Evolutionary conservation across 2,888 invertebrate genomes (phyloP).

Genomic region (Cyrtodaria siliqua): DNA sequence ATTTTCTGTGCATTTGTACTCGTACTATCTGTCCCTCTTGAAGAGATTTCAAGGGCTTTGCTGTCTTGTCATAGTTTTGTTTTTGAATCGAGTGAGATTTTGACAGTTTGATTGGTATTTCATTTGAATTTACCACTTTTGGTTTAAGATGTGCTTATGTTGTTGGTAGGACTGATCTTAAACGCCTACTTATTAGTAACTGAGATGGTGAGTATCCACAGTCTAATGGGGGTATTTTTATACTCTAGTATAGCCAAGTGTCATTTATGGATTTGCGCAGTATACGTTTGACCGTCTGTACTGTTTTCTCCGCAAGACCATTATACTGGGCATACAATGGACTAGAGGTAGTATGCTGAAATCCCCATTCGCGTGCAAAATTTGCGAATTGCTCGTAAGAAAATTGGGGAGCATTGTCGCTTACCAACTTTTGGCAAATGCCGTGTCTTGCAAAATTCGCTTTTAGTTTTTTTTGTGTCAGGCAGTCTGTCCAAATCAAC

Average conservation of each 20-base stretch:
- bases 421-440: slow-evolving; percentile 38
- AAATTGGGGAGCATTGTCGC: slow-evolving; percentile 57
- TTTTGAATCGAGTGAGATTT: too few relatives aligned
- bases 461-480: slow-evolving; percentile 43
- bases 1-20: too few relatives aligned
- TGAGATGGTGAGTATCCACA: too few relatives aligned
- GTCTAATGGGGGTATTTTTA: slow-evolving; percentile 29
- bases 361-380: slow-evolving; percentile 53
- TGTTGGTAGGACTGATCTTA: too few relatives aligned
- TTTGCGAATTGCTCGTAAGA: slow-evolving; percentile 30
- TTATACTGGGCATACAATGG: slow-evolving; percentile 51
- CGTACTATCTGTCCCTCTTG: too few relatives aligned
- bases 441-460: slow-evolving; percentile 53
- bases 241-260: slow-evolving; percentile 37
- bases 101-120: too few relatives aligned
- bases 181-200: too few relatives aligned
- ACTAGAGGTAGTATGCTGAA: slow-evolving; percentile 40
- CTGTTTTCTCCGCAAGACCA: slow-evolving; percentile 46
- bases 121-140: too few relatives aligned
- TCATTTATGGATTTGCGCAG: slow-evolving; percentile 40
- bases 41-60: too few relatives aligned
- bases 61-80: too few relatives aligned
- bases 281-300: slow-evolving; percentile 50
- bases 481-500: slow-evolving; percentile 43
- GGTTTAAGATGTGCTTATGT: too few relatives aligned